phyloP scores from a whole-genome alignment of 2,797 vertebrate genomes.

The Cheirogaleus major region DNA sequence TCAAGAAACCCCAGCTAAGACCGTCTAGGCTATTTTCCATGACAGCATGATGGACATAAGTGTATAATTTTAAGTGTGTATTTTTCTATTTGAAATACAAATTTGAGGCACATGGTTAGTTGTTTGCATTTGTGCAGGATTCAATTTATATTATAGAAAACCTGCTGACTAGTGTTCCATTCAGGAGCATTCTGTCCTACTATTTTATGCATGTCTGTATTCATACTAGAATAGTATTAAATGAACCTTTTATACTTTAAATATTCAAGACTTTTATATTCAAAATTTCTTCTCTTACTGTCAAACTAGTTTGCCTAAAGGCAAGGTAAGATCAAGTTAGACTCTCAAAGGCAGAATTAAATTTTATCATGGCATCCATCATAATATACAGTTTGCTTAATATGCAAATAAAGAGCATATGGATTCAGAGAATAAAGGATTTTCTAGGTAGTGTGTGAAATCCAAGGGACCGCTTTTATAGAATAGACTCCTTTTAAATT shows the following conservation, averaged over 20 bases:
- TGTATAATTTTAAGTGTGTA: slow-evolving; percentile 54
- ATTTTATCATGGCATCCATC: slow-evolving; percentile 87
- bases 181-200: slow-evolving; percentile 67
- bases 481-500: slow-evolving; percentile 81
- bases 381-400: slow-evolving; percentile 87
- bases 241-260: slow-evolving; percentile 86
- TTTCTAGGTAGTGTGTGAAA: slow-evolving; percentile 80
- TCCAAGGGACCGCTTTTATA: slow-evolving; percentile 81
- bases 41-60: slow-evolving; percentile 18
- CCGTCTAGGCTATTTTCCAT: slow-evolving; percentile 40
- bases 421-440: slow-evolving; percentile 82
- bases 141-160: slow-evolving; percentile 78
- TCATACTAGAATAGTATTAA: slow-evolving; percentile 85
- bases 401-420: slow-evolving; percentile 86
- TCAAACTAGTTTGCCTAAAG: slow-evolving; percentile 86
- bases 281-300: slow-evolving; percentile 86
- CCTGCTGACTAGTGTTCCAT: slow-evolving; percentile 71
- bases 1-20: slow-evolving; percentile 55
- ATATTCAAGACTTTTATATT: slow-evolving; percentile 88
- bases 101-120: slow-evolving; percentile 70
- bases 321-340: slow-evolving; percentile 88
- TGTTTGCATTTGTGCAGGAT: slow-evolving; percentile 77
- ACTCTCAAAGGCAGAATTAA: slow-evolving; percentile 88
- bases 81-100: slow-evolving; percentile 74
- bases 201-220: slow-evolving; percentile 79